phyloP scores from a whole-genome alignment of 1,140 invertebrate species.

The Drosophila persimilis region DNA sequence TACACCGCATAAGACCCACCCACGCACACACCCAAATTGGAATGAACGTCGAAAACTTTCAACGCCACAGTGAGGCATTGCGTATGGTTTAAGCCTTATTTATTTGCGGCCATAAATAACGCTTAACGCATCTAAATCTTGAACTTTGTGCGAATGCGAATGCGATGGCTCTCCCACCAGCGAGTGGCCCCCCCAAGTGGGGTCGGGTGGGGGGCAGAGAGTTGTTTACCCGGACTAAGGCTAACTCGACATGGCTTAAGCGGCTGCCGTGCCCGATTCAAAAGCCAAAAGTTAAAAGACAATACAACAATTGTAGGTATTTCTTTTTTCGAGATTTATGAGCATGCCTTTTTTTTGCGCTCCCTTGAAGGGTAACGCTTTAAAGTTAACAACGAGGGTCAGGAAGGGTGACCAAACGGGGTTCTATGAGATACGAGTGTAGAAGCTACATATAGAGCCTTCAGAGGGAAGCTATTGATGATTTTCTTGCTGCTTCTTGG shows the following conservation, averaged over 20 bases:
- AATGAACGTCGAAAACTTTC: conserved; percentile 80
- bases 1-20: background rate
- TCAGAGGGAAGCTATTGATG: too few species aligned
- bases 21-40: conserved; percentile 54
- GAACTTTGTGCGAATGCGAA: conserved; percentile 75
- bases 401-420: background rate
- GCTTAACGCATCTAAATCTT: conserved; percentile 82
- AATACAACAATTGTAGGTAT: conserved; percentile 66
- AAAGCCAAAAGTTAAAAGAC: conserved; percentile 78
- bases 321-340: conserved; percentile 59
- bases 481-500: too few species aligned
- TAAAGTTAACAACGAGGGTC: conserved; percentile 13
- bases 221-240: conserved; percentile 69
- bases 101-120: conserved; percentile 81
- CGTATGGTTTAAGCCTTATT: conserved; percentile 81
- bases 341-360: conserved; percentile 45
- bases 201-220: conserved; percentile 29
- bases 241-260: conserved; percentile 77
- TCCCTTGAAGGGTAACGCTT: conserved; percentile 45
- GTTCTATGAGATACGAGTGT: too few species aligned
- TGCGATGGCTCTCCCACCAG: conserved; percentile 13
- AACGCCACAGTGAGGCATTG: conserved; percentile 80
- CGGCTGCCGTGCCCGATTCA: conserved; percentile 33
- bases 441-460: too few species aligned
- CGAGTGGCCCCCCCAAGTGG: background rate